A percentile compares a stretch with the other conserved stretches of the same genome.
These are phyloP conservation scores for Remorina albescens DNA, from an alignment of 2,797 vertebrate species.

Conservation along the genomic window DNA sequence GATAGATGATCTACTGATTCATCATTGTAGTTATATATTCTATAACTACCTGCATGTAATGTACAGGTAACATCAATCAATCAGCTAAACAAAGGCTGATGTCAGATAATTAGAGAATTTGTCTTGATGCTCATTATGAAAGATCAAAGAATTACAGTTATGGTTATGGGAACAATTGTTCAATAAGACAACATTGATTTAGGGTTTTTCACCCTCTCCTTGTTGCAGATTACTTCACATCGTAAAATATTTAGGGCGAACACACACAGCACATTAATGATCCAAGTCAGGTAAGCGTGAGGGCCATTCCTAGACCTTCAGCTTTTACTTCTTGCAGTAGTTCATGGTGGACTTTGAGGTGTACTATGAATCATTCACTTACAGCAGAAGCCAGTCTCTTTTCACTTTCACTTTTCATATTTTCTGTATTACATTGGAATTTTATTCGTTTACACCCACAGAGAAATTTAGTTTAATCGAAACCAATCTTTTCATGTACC, in stretches of 20 bases:
- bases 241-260: neutral
- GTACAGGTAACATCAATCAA: neutral
- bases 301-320: neutral
- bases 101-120: neutral
- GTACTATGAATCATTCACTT: neutral
- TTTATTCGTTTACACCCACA: no score
- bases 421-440: neutral
- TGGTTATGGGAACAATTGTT: neutral
- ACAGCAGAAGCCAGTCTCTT: neutral
- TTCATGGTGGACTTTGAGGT: neutral
- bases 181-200: neutral
- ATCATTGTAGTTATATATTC: neutral
- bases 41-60: neutral
- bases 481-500: neutral
- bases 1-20: neutral
- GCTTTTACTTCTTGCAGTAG: neutral
- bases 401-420: neutral
- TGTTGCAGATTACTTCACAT: neutral
- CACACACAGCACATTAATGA: neutral
- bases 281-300: neutral
- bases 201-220: neutral
- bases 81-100: neutral
- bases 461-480: no score
- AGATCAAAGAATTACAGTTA: neutral
- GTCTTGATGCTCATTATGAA: neutral